Evolutionary conservation across 1,140 invertebrate species (phyloP).

Genomic region (Gryllus bimaculatus): DNA sequence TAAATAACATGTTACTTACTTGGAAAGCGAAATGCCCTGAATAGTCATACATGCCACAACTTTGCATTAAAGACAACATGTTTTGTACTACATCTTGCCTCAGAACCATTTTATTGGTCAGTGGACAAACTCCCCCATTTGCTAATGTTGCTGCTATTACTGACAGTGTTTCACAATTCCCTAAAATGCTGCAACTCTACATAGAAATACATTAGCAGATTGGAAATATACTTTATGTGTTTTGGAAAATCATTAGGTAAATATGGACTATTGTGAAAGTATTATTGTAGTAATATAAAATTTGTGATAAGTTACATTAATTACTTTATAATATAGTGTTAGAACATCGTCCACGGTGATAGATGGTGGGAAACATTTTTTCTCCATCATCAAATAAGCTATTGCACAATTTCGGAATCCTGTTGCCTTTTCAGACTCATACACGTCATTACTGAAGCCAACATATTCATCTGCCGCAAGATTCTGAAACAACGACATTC

Average conservation of each 20-base stretch:
- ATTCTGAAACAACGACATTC: constrained; percentile 47
- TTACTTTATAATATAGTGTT: constrained; percentile 95
- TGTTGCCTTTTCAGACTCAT: constrained; percentile 88
- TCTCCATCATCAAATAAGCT: constrained; percentile 94
- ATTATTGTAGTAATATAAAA: no score
- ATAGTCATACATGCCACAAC: constrained; percentile 97
- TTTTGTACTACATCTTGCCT: constrained; percentile 76
- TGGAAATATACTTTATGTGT: no score
- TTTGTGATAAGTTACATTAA: not conserved
- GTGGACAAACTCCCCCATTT: constrained; percentile 96
- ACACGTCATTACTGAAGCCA: constrained; percentile 93
- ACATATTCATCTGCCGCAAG: constrained; percentile 84
- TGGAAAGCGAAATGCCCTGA: constrained; percentile 97
- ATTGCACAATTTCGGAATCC: constrained; percentile 95
- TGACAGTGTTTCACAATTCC: constrained; percentile 81
- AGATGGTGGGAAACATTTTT: constrained; percentile 87
- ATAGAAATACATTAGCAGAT: not conserved
- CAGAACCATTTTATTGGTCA: constrained; percentile 86
- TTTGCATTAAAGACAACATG: constrained; percentile 86
- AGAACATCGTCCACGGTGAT: constrained; percentile 83
- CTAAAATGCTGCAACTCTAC: constrained; percentile 86
- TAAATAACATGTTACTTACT: constrained; percentile 39
- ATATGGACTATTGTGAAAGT: no score
- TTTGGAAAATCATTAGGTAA: no score
- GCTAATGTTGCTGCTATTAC: constrained; percentile 93